These are phyloP conservation scores for Typhlichthys eigenmanni DNA, from an alignment of 2,797 vertebrate species.

Conservation along the genomic window DNA sequence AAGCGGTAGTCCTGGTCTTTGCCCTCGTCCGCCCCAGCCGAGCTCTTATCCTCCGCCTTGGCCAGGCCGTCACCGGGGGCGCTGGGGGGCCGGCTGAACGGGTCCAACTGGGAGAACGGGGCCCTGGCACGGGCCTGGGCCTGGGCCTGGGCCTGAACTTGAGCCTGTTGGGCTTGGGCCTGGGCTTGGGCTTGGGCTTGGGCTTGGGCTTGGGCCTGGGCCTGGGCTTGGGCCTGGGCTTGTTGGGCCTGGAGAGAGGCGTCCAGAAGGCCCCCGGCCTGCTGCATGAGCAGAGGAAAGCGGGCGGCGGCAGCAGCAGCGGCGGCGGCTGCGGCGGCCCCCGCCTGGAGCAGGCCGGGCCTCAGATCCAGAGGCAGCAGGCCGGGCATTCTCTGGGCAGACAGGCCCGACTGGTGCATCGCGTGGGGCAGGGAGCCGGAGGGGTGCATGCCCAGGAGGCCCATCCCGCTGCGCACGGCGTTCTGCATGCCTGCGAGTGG, in stretches of 20 bases:
- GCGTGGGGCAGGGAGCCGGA: conserved; percentile 82
- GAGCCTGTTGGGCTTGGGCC: conserved; percentile 58
- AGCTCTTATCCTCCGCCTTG: conserved; percentile 83
- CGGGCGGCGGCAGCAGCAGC: conserved; percentile 37
- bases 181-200: conserved; percentile 65
- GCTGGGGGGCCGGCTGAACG: conserved; percentile 83
- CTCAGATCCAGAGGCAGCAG: conserved; percentile 91
- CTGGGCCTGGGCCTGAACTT: conserved; percentile 53
- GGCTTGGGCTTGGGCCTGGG: conserved; percentile 76
- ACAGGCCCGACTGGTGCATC: conserved; percentile 84
- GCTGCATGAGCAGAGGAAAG: conserved; percentile 89
- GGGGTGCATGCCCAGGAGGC: conserved; percentile 88
- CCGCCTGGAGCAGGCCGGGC: conserved; percentile 84
- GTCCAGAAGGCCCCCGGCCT: conserved; percentile 79
- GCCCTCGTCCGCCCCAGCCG: conserved; percentile 86
- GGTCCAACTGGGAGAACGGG: conserved; percentile 89
- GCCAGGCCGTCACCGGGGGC: conserved; percentile 78
- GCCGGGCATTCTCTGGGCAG: conserved; percentile 87
- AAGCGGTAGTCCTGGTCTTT: conserved; percentile 98
- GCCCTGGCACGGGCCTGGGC: conserved; percentile 78
- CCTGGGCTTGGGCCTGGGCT: conserved; percentile 54
- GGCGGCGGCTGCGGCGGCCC: conserved; percentile 33
- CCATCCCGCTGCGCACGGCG: conserved; percentile 82
- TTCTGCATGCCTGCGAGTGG: conserved; percentile 77
- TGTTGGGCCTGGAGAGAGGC: conserved; percentile 79